Evolutionary conservation across 2,888 invertebrate species (phyloP), one percentile per base, ranked within the genome.

Genomic region (Allacma fusca): DNA sequence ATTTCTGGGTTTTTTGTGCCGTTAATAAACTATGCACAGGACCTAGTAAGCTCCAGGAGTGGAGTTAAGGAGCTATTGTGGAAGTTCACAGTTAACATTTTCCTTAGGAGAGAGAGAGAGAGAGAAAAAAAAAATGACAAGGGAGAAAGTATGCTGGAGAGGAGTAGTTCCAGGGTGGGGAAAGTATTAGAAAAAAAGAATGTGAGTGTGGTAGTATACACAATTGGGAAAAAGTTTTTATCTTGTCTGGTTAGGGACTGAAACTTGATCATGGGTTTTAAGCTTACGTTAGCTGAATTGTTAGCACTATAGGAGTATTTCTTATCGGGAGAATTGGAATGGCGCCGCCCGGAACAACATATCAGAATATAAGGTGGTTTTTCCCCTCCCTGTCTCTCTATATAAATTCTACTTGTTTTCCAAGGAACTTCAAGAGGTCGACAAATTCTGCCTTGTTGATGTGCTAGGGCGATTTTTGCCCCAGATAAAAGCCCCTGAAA

Each of bases 201-300:
- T 26, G 21, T 21, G 70, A 19, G 40, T 68, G 72, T 72, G 28
- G 28, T 29, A 57, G 23, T 34, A 34, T 34, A 34, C 9, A 44
- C 29, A 72, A 59, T 59, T 72, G 69, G 77, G 70, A 40, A 79
- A n/a, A 79, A 79, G 74, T 79, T 79, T 79, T 79, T 79, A 77
- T 79, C 76, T 79, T 79, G 79, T 76, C 76, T 76, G 79, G 79
- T 79, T 79, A 79, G 79, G 74, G 59, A 73, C 74, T 79, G 74
- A 74, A 79, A 79, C 76, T 79, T 79, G 79, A 79, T 77, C 77
- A 79, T 74, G 74, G 79, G 77, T 79, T 79, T 79, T 79, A 77
- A 79, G 79, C 79, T 79, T 79, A 79, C 79, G 79, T 79, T 79
- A 74, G 79, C 79, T 79, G 79, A 79, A 79, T 77, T 79, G 79